These are phyloP conservation scores for Pipistrellus pipistrellus DNA, from an alignment of 2,797 vertebrate species.

Conservation along the genomic window DNA sequence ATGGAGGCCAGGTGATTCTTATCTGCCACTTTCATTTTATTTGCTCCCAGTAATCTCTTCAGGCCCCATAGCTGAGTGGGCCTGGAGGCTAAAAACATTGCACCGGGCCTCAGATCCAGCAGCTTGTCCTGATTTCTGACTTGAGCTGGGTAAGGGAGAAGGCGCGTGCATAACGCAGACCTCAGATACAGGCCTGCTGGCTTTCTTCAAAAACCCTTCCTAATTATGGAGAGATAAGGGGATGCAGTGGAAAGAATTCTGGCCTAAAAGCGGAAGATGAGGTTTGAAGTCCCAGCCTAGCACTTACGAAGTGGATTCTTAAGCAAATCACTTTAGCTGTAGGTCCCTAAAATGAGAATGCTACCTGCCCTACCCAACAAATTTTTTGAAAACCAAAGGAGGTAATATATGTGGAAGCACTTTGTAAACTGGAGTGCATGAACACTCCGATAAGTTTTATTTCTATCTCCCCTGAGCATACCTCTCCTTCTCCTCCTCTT, in stretches of 20 bases:
- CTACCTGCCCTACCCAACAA: not conserved
- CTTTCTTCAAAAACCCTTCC: not conserved
- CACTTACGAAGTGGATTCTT: constrained; percentile 5
- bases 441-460: not conserved
- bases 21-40: not conserved
- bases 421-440: not conserved
- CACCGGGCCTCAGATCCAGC: not conserved
- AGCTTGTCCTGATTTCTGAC: not conserved
- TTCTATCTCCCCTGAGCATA: not conserved
- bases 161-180: not conserved
- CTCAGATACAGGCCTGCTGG: not conserved
- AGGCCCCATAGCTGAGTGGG: not conserved
- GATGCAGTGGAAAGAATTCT: not conserved
- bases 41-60: not conserved
- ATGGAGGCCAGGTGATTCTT: not conserved
- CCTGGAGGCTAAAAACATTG: not conserved
- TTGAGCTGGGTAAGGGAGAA: not conserved
- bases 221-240: not conserved
- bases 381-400: not conserved
- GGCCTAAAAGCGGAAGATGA: not conserved
- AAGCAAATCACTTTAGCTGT: not conserved
- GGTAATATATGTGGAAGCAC: not conserved
- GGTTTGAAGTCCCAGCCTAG: not conserved
- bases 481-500: not conserved
- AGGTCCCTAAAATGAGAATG: not conserved